A percentile compares a stretch with the other conserved stretches of the same genome.
Conservation (phyloP, 2,888 invertebrate species). For the Stomorhina lunata region DNA sequence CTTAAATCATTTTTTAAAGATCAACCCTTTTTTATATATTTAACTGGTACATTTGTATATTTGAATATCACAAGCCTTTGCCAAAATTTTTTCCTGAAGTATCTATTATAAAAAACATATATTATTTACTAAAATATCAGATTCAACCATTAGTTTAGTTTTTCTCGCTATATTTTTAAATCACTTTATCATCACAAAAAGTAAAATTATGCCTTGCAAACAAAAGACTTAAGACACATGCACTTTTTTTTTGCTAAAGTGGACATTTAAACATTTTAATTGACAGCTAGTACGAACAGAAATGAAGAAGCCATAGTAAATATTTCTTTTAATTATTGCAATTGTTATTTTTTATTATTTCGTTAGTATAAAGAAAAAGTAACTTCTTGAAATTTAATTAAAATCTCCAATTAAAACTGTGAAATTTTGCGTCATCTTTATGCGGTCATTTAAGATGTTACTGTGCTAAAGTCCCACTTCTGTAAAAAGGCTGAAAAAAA, state of each 20-base stretch:
- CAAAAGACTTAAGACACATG: slow-evolving; percentile 44
- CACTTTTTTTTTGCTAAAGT: not conserved
- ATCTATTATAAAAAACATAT: too few species aligned
- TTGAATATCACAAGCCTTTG: too few species aligned
- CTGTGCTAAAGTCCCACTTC: not conserved
- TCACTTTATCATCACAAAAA: not conserved
- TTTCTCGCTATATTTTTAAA: slow-evolving; percentile 14
- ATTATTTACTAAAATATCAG: too few species aligned
- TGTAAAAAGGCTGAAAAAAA: not conserved
- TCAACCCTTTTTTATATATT: too few species aligned
- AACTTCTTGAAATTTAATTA: slow-evolving; percentile 49
- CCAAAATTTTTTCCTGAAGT: too few species aligned
- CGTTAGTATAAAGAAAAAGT: slow-evolving; percentile 16
- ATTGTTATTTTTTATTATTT: not conserved
- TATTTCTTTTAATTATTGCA: not conserved
- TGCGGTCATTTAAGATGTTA: slow-evolving; percentile 40
- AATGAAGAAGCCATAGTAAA: not conserved
- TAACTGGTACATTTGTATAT: too few species aligned
- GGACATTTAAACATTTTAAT: slow-evolving; percentile 17
- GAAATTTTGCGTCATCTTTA: slow-evolving; percentile 42
- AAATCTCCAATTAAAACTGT: slow-evolving; percentile 51
- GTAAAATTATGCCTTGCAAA: not conserved
- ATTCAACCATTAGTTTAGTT: too few species aligned
- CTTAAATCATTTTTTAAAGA: too few species aligned
- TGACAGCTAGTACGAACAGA: slow-evolving; percentile 7